Conservation (phyloP, 2,113 vertebrate genomes). For the Pachyramphus minor region DNA sequence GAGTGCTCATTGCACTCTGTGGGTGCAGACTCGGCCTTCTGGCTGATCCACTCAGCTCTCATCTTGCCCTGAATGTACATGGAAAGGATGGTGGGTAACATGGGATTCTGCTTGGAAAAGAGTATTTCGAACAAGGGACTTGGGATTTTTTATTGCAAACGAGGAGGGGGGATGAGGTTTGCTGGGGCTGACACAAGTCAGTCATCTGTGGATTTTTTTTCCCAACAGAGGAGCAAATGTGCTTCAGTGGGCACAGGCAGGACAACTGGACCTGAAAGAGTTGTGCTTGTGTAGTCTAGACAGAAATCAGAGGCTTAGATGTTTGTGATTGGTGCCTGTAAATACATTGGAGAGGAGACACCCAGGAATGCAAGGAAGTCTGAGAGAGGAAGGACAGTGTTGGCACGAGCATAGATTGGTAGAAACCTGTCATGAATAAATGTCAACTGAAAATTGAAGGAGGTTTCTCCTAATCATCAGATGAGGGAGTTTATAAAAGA, state of each 20-base stretch:
- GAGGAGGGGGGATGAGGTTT: not conserved
- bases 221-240: not conserved
- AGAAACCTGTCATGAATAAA: constrained; percentile 35
- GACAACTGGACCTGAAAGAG: not conserved
- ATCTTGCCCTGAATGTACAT: not conserved
- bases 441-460: constrained; percentile 11
- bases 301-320: not conserved
- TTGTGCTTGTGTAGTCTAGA: not conserved
- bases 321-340: not conserved
- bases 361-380: constrained; percentile 16
- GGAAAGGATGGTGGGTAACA: not conserved
- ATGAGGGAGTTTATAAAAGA: constrained; percentile 52
- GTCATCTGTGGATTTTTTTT: not conserved
- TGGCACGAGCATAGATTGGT: not conserved
- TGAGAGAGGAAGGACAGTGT: not conserved
- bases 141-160: not conserved
- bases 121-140: not conserved
- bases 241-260: not conserved
- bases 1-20: not conserved
- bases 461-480: constrained; percentile 54
- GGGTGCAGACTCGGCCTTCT: not conserved
- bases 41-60: not conserved
- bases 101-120: not conserved
- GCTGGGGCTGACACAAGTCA: not conserved
- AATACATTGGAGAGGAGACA: constrained; percentile 10